Evolutionary conservation across 2,797 vertebrate genomes (phyloP), one percentile per base, ranked within the genome.

Genomic region (Arrhamphus sclerolepis): DNA sequence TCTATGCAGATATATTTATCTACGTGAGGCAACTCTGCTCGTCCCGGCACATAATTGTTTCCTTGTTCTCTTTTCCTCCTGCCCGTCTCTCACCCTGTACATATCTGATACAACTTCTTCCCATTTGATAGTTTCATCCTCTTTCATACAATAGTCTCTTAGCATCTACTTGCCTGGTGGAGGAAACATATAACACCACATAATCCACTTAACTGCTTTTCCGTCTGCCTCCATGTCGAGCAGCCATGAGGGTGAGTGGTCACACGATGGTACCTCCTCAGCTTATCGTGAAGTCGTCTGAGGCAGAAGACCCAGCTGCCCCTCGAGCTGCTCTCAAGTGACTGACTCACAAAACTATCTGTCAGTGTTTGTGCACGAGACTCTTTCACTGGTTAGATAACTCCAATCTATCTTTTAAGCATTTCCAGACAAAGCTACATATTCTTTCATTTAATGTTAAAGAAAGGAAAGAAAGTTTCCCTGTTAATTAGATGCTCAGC

Each of bases 121-220:
- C n/a, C 34, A 41, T 41, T 19, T 42, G 14, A 47, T 31, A 56
- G 19, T 55, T 53, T 48, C 38, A 11, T 42, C 41, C 48, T 63
- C 54, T 14, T 42, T 61, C 65, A n/a, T 22, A 52, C 62, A 34
- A 19, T 8, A 7, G 6, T 57, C 46, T 62, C 56, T 66, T 53
- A 44, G 58, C 53, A 51, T 56, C 68, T 66, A 65, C 61, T 60
- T 39, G 46, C 69, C 54, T 77, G 66, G 62, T 66, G 0, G 29
- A 78, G 79, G 80, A 82, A 84, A 86, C 64, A 66, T 66, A 76
- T 72, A 80, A 78, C 83, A 88, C 80, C 60, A 77, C 79, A 79
- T 84, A 84, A 88, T 86, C 78, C 85, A 87, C 77, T 83, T 83
- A 87, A 77, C 41, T 18, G 60, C 74, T 82, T 65, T 68, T 72